These are phyloP conservation scores for Cassiopea andromeda DNA, from an alignment of 30 jellyfish, hydroid and myxozoan genomes.

Conservation along the genomic window DNA sequence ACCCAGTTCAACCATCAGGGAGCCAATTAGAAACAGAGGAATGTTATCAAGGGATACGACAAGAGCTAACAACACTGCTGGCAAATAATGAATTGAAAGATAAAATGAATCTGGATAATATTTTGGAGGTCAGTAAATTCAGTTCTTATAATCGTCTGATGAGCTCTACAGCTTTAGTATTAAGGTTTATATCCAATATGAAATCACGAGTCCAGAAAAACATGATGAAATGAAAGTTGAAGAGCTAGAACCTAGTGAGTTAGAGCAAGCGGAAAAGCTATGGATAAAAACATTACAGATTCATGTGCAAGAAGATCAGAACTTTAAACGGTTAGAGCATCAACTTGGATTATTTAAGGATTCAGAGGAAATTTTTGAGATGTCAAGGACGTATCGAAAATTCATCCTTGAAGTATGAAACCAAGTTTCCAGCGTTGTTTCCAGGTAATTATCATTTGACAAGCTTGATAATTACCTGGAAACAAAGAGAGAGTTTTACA, in stretches of 20 bases:
- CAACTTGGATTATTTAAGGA: conserved; percentile 31
- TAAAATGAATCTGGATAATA: conserved; percentile 8
- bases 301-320: conserved; percentile 14
- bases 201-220: conserved; percentile 25
- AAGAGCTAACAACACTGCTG: neutral
- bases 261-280: conserved; percentile 45
- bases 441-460: conserved; percentile 27
- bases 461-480: conserved; percentile 23
- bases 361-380: conserved; percentile 36
- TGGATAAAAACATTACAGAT: conserved; percentile 30
- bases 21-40: conserved; percentile 16
- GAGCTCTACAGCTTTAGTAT: conserved; percentile 43
- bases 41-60: too few relatives aligned
- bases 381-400: conserved; percentile 31
- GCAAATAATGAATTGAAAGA: conserved; percentile 21
- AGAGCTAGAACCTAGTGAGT: conserved; percentile 36
- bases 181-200: conserved; percentile 28
- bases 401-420: conserved; percentile 32
- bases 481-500: too few relatives aligned
- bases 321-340: conserved; percentile 28
- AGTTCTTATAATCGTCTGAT: conserved; percentile 29
- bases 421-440: conserved; percentile 46
- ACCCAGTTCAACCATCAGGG: conserved; percentile 24
- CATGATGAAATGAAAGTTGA: conserved; percentile 19
- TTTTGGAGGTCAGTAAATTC: neutral